Conservation (phyloP, 2,888 invertebrate species). For the Drosophila lacicola region DNA sequence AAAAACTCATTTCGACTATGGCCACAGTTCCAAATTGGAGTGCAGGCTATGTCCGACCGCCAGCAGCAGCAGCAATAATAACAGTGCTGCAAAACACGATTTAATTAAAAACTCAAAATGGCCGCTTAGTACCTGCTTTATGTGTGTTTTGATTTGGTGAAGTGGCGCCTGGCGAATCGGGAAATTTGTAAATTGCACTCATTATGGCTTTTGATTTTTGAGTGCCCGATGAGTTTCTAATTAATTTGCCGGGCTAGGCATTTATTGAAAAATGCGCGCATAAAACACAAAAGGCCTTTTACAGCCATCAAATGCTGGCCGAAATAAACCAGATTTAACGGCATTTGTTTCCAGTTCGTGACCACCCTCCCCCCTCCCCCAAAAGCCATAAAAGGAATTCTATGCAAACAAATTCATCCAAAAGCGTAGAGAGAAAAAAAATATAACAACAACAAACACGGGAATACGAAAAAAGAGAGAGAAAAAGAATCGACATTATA, state of each 20-base stretch:
- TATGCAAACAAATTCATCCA: constrained; percentile 51
- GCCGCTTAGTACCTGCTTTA: constrained; percentile 54
- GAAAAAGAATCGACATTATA: constrained; percentile 68
- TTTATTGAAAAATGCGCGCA: constrained; percentile 60
- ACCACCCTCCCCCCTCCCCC: neutral
- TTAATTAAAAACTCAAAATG: constrained; percentile 75
- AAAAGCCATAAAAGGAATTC: constrained; percentile 71
- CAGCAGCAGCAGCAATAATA: constrained; percentile 26
- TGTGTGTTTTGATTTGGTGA: constrained; percentile 28
- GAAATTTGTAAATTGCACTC: constrained; percentile 71
- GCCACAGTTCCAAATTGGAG: constrained; percentile 57
- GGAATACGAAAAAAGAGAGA: constrained; percentile 20
- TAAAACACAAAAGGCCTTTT: constrained; percentile 36
- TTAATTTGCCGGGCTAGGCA: constrained; percentile 60
- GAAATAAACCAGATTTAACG: constrained; percentile 64
- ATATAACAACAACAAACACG: constrained; percentile 23
- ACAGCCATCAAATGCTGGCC: constrained; percentile 43
- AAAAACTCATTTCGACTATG: constrained; percentile 59
- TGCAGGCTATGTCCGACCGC: constrained; percentile 45
- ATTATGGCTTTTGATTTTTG: constrained; percentile 76
- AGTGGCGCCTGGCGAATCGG: constrained; percentile 44
- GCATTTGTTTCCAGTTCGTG: constrained; percentile 46
- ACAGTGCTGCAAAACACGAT: constrained; percentile 56
- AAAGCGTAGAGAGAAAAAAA: constrained; percentile 29
- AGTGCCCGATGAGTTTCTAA: constrained; percentile 60